Conservation (phyloP, 2,888 invertebrate genomes). For the Andrena bicolor region DNA sequence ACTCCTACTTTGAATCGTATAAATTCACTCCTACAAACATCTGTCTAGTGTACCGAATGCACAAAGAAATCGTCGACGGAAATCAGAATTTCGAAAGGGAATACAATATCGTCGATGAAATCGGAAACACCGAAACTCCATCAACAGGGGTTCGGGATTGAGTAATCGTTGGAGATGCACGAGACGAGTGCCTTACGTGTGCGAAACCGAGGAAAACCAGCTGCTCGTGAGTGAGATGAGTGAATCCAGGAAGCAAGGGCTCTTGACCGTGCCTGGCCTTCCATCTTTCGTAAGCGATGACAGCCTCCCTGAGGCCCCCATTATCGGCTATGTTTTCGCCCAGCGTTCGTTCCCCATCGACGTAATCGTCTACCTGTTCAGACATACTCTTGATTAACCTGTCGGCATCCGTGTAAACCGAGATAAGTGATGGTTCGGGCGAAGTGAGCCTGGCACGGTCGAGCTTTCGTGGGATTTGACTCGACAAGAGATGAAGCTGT, state of each 20-base stretch:
- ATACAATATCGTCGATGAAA: neutral
- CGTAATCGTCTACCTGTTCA: constrained; percentile 85
- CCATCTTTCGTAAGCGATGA: constrained; percentile 89
- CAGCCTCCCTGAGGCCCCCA: constrained; percentile 92
- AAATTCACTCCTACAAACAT: too few species aligned
- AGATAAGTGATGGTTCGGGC: constrained; percentile 4
- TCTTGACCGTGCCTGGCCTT: constrained; percentile 87
- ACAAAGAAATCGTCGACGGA: neutral
- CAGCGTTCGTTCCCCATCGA: constrained; percentile 91
- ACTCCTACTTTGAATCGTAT: neutral
- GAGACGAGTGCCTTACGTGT: constrained; percentile 87
- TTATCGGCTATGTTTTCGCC: constrained; percentile 95
- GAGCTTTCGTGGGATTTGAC: neutral
- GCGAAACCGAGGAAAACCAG: constrained; percentile 93
- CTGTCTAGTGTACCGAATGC: too few species aligned
- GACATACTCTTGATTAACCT: constrained; percentile 13
- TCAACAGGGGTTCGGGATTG: neutral
- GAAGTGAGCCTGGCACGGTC: neutral
- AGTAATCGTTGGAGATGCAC: neutral
- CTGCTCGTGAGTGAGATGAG: constrained; percentile 90
- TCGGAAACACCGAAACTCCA: constrained; percentile 1
- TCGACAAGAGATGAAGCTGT: neutral
- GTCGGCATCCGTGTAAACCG: neutral
- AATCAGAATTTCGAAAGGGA: neutral
- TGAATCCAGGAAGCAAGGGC: constrained; percentile 90